Evolutionary conservation across 2,113 vertebrate genomes (phyloP), one percentile per base, ranked within the genome.

Genomic region (Crotalus viridis): DNA sequence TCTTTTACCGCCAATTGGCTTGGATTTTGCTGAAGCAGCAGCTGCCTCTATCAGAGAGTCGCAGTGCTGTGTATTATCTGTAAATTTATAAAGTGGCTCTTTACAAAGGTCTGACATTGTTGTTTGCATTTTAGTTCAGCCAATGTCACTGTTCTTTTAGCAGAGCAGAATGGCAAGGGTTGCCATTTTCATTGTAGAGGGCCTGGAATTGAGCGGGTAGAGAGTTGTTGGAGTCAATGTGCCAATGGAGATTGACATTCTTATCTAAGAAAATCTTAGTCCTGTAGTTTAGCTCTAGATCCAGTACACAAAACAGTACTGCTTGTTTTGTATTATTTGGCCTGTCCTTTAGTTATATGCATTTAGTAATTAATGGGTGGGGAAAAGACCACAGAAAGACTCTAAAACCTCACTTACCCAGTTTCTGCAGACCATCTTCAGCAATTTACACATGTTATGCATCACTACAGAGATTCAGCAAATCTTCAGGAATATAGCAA

Each of bases 121-220:
- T 33, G 48, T 90, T 61, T 0, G 0, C 4, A 87, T 94, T 69
- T 1, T 0, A 22, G 56, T 15, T 0, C 0, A 59, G 91, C 17
- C 89, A 54, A 19, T 46, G 5, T 52, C 26, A 24, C 69, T 2
- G 0, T 85, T 74, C 74, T 39, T 92, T 88, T 94, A 89, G 4
- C 87, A 89, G 48, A 85, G 91, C 26, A 5, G 33, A 85, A 48
- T 85, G 19, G 85, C 48, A 2, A n/a, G 56, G 43, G 90, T 93
- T 92, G 56, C 89, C 0, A 0, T 55, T 54, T 88, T 24, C 92
- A 26, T 4, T 12, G 54, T 8, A 90, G 15, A 85, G 90, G 39
- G 24, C 52, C 22, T 85, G 22, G 24, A 46, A 26, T 51, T n/a
- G 69, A 33, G 12, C 19, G 13, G 85, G 12, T 48, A 51, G 48